A percentile compares a stretch with the other conserved stretches of the same genome.
Evolutionary conservation across 1,140 invertebrate genomes (phyloP).

Genomic region (Platorchestia sp.): DNA sequence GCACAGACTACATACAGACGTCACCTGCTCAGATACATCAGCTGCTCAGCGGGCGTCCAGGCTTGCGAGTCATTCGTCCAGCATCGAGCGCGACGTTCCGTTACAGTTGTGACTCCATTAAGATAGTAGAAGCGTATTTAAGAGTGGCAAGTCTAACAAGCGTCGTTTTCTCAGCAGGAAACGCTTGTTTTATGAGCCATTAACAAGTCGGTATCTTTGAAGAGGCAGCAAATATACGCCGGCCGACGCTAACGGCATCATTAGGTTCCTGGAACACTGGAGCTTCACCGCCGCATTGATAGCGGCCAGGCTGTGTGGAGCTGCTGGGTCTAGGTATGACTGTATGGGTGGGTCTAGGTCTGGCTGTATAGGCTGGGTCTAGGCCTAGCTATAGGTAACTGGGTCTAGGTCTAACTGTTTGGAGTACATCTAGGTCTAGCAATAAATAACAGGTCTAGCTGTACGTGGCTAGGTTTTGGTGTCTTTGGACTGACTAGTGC

Average conservation of each 20-base stretch:
- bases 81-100: neutral
- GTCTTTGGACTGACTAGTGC: no score
- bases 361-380: no score
- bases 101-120: constrained; percentile 4
- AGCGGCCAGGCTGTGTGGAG: neutral
- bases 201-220: constrained; percentile 43
- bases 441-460: no score
- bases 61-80: neutral
- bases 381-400: no score
- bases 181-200: constrained; percentile 40
- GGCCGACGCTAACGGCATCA: constrained; percentile 3
- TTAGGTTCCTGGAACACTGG: constrained; percentile 30
- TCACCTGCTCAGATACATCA: neutral
- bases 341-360: no score
- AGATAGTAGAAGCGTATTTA: constrained; percentile 12
- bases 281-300: neutral
- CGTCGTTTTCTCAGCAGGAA: constrained; percentile 10
- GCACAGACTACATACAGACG: neutral
- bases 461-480: no score
- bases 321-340: neutral
- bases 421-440: no score
- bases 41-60: neutral
- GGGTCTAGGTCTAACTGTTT: no score
- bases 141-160: neutral
- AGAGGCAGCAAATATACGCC: constrained; percentile 20